Evolutionary conservation across 2,888 invertebrate species (phyloP), one percentile per base, ranked within the genome.

Genomic region (Platycheirus rosarum): DNA sequence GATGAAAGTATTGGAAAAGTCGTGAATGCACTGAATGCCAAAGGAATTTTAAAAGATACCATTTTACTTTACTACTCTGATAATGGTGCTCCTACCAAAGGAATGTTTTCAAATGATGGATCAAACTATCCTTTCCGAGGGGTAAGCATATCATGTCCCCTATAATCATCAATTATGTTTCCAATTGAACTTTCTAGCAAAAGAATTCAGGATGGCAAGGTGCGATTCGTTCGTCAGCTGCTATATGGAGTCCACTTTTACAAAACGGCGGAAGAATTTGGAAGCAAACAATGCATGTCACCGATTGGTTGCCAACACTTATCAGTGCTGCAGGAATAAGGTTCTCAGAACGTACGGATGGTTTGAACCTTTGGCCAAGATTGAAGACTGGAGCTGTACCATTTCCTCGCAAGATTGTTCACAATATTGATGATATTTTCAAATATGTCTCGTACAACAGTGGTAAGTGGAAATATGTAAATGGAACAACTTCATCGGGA

Each of bases 161-260:
- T 23, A 23, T 6, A 6, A 6, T 23, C 23, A 4, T 23, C 3
- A 23, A 2, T 23, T 23, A n/a, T n/a, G n/a, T 23, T 23, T 23
- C 23, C 6, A 13, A 13, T 40, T 40, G 4, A 40, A 35, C 6
- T 32, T 55, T 65, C 20, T 85, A 93, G 94, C 92, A 93, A 89
- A 97, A 97, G 90, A 91, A 93, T 85, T 94, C 95, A 0, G 92
- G 96, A 1, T 97, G 95, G 93, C 97, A 98, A 91, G 98, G 98
- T 1, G 97, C 93, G 0, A 92, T 97, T 0, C 92, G 96, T 74
- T 95, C 95, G 0, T 93, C 94, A 1, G 95, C 95, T 0, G 93
- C 95, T 40, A 91, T 97, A 60, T 97, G 95, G 93, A 95, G 94
- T 85, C 94, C 95, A 0, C 85, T 91, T 20, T 88, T 93, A 20